Conservation (phyloP, 2,113 vertebrate genomes). For the Elachura formosa region DNA sequence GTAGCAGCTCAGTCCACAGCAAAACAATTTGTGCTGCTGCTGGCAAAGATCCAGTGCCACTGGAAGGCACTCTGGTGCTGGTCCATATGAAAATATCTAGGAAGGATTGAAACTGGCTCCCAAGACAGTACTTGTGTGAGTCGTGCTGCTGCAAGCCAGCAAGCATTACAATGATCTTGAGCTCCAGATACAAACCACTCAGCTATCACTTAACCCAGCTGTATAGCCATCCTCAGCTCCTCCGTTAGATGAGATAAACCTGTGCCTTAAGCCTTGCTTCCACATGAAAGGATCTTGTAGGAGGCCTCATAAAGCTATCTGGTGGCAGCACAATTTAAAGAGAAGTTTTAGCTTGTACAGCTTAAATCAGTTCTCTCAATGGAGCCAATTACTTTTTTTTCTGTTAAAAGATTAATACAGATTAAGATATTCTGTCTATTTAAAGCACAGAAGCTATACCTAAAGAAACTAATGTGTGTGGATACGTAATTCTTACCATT, state of each 20-base stretch:
- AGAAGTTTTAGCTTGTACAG: neutral
- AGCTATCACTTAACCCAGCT: neutral
- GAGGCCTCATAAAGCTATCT: neutral
- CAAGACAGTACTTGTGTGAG: neutral
- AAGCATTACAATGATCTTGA: fast-evolving
- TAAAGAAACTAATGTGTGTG: neutral
- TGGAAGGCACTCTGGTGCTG: neutral
- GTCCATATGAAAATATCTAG: neutral
- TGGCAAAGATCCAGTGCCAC: neutral
- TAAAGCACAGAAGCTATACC: neutral
- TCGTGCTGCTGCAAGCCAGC: neutral
- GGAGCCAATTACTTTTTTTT: neutral
- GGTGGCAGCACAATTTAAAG: neutral
- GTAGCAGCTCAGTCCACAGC: neutral
- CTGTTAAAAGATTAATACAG: neutral
- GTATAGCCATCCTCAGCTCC: neutral
- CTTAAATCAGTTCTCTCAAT: conserved; percentile 9
- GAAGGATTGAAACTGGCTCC: neutral
- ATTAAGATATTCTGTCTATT: neutral
- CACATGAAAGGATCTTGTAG: neutral
- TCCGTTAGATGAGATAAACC: neutral
- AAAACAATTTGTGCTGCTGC: neutral
- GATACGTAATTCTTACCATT: neutral
- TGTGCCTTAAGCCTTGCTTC: neutral
- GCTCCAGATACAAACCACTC: neutral